Base-by-base conservation (phyloP, 1,140 invertebrate genomes). In the Bombus affinis region DNA sequence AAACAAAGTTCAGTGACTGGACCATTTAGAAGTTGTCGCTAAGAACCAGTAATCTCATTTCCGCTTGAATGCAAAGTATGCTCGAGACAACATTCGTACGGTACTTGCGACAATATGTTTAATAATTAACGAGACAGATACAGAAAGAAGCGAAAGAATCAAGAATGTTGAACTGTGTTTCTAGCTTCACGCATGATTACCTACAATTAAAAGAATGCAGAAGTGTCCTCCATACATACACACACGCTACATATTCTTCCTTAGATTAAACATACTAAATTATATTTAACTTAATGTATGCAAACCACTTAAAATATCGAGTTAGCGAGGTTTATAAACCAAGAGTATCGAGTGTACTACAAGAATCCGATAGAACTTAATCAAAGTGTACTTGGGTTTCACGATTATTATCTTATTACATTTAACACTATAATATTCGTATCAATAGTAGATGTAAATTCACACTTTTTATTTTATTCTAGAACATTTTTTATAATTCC, bases 131-230 rank as follows among this genome's bases (percentile, higher is more conserved):
- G 70, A 44, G 39, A 18, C 44, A 28, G 42, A 28, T 25, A 59
- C 22, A 37, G 22, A 57, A 57, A 35, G 32, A 37, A 76, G 3
- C 8, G 22, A 28, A 76, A 57, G 47, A 59, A 32, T 18, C 10
- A 76, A 37, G 47, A 57, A 76, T 76, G 44, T 13, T 4, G 32
- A n/a, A 9, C n/a, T 32, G 72, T 57, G 47, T 28, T n/a, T 47
- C 72, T 28, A 32, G n/a, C 32, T 74, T 75, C 47, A 76, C 47
- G 74, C 74, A 76, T 57, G 74, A 76, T 37, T 76, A 57, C 47
- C 28, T 37, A 28, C 73, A 53, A 75, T 37, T 59, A 15, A 35
- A 76, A 15, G 32, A 76, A 35, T 2, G 74, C 18, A 15, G 0
- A 39, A 42, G 28, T 72, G 25, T 75, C 35, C 35, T 37, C 10